Evolutionary conservation across 2,797 vertebrate genomes (phyloP).

Genomic region (Nothura maculosa): DNA sequence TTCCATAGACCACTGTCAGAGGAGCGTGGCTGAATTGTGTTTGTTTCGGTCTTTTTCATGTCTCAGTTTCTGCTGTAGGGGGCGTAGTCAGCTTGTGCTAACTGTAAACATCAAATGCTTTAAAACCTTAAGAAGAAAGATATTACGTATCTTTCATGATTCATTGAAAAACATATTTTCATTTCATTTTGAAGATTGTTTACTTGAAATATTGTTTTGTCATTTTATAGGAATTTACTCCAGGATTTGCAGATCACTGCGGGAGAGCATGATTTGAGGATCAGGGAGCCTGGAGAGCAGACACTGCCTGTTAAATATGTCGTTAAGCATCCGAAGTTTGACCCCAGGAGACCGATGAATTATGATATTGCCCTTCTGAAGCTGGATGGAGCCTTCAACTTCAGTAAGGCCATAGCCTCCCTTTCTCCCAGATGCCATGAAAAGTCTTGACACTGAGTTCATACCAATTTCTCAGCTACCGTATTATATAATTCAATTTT

Average conservation of each 20-base stretch:
- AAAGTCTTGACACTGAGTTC: background rate
- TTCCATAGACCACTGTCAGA: background rate
- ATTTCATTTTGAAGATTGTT: background rate
- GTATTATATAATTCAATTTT: background rate
- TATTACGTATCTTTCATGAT: background rate
- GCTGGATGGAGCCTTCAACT: conserved; percentile 81
- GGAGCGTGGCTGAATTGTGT: background rate
- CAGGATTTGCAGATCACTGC: conserved; percentile 67
- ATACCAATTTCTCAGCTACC: background rate
- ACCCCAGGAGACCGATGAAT: conserved; percentile 82
- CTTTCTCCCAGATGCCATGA: background rate
- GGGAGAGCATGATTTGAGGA: conserved; percentile 75
- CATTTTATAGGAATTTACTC: conserved; percentile 39
- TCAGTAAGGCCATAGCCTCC: conserved; percentile 79
- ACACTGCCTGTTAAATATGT: conserved; percentile 78
- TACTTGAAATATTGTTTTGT: background rate
- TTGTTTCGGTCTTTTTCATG: background rate
- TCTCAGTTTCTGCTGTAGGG: background rate
- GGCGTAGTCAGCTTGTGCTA: background rate
- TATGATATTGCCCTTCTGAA: conserved; percentile 89
- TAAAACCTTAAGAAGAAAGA: background rate
- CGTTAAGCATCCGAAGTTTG: conserved; percentile 86
- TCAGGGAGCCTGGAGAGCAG: conserved; percentile 81
- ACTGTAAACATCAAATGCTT: background rate
- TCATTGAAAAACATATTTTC: background rate